Evolutionary conservation across 2,113 vertebrate species (phyloP).

Genomic region (Zeus faber): DNA sequence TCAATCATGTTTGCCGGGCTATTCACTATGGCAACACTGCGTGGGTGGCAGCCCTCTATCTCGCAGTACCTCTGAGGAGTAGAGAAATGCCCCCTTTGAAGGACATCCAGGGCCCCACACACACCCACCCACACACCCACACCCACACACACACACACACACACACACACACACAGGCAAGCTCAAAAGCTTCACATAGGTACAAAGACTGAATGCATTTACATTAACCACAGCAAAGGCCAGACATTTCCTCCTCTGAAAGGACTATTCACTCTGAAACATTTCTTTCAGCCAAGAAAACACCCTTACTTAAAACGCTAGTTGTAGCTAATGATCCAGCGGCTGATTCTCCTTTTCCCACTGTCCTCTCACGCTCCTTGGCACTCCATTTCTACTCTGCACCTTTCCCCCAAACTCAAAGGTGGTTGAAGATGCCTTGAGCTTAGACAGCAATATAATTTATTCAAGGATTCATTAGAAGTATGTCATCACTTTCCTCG

Average conservation of each 20-base stretch:
- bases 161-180: not conserved
- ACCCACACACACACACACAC: constrained; percentile 3
- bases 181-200: not conserved
- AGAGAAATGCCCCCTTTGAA: constrained; percentile 38
- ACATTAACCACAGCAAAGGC: constrained; percentile 15
- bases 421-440: constrained; percentile 45
- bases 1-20: constrained; percentile 55
- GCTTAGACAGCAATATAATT: constrained; percentile 68
- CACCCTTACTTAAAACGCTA: too few relatives aligned
- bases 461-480: constrained; percentile 73
- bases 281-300: too few relatives aligned
- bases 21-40: constrained; percentile 61
- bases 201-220: too few relatives aligned
- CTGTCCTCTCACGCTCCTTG: not conserved
- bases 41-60: constrained; percentile 54
- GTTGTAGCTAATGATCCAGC: not conserved
- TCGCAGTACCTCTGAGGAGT: constrained; percentile 45
- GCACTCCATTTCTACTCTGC: constrained; percentile 3
- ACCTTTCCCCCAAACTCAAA: not conserved
- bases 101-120: constrained; percentile 26
- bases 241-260: not conserved
- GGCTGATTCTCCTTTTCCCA: constrained; percentile 1
- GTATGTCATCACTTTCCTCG: constrained; percentile 65
- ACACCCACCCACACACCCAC: not conserved
- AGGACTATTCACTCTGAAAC: not conserved